Percentiles rank a stretch among this genome's conserved stretches.
Conservation (phyloP, 1,140 invertebrate genomes). For the Pantala flavescens region DNA sequence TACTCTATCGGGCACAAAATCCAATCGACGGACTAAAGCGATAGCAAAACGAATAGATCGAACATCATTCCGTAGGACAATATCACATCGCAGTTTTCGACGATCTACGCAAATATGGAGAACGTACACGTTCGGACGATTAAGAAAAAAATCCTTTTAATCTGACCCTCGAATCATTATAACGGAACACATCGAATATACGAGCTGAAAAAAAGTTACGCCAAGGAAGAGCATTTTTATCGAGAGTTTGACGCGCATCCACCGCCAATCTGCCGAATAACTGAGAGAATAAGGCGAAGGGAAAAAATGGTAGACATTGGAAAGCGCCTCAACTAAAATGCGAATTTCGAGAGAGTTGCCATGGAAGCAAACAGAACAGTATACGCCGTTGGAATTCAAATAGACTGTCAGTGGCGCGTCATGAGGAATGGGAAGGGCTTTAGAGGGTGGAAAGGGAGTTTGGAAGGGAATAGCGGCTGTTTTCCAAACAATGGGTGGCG, state of each 20-base stretch:
- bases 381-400: slow-evolving; percentile 9
- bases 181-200: too few relatives aligned
- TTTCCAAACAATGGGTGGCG: slow-evolving; percentile 7
- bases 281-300: neutral
- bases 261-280: slow-evolving; percentile 7
- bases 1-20: too few relatives aligned
- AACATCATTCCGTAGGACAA: too few relatives aligned
- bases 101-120: too few relatives aligned
- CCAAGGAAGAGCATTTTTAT: too few relatives aligned
- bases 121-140: too few relatives aligned
- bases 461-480: neutral
- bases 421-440: neutral
- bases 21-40: too few relatives aligned
- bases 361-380: slow-evolving; percentile 5
- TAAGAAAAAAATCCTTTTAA: too few relatives aligned
- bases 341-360: slow-evolving; percentile 4
- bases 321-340: neutral
- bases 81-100: too few relatives aligned
- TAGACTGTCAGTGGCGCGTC: neutral
- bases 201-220: too few relatives aligned
- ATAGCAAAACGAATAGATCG: too few relatives aligned
- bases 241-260: neutral
- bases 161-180: too few relatives aligned
- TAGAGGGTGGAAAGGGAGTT: neutral
- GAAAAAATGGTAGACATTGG: neutral